A percentile compares a stretch with the other conserved stretches of the same genome.
These are phyloP conservation scores for Chymomyza costata DNA, from an alignment of 1,140 invertebrate species.

Conservation along the genomic window DNA sequence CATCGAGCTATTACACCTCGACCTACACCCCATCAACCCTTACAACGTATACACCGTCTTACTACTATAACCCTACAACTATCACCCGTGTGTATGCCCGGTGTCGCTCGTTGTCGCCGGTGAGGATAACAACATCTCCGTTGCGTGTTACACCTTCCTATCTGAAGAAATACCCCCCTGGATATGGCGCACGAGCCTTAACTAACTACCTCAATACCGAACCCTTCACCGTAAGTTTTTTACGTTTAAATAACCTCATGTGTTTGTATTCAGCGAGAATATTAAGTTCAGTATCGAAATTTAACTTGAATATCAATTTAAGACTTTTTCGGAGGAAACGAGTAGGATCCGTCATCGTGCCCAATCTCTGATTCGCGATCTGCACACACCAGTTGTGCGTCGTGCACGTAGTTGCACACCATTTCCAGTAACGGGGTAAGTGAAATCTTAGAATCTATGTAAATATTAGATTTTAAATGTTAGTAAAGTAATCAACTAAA, in stretches of 20 bases:
- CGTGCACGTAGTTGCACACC: conserved; percentile 79
- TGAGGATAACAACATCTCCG: conserved; percentile 77
- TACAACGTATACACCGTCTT: conserved; percentile 67
- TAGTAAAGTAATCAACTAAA: not conserved
- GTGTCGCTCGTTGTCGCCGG: conserved; percentile 75
- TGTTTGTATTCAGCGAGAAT: not conserved
- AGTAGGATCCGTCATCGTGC: conserved; percentile 85
- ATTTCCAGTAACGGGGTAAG: conserved; percentile 69
- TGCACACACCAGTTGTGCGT: conserved; percentile 84
- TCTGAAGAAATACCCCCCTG: conserved; percentile 79
- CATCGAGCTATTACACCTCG: conserved; percentile 79
- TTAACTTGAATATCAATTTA: conserved; percentile 17
- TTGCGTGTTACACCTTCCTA: conserved; percentile 82
- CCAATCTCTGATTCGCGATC: conserved; percentile 82
- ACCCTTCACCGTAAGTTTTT: conserved; percentile 70
- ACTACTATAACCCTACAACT: conserved; percentile 63
- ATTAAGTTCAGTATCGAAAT: not conserved
- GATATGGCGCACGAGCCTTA: conserved; percentile 81
- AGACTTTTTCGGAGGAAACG: conserved; percentile 88
- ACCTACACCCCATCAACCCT: conserved; percentile 61
- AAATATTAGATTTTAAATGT: too few relatives aligned
- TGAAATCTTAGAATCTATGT: too few relatives aligned
- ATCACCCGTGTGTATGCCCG: conserved; percentile 59
- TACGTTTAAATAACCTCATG: conserved; percentile 17
- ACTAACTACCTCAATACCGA: conserved; percentile 87